phyloP scores from a whole-genome alignment of 2,888 invertebrate genomes.

The Eretmocerus hayati region DNA sequence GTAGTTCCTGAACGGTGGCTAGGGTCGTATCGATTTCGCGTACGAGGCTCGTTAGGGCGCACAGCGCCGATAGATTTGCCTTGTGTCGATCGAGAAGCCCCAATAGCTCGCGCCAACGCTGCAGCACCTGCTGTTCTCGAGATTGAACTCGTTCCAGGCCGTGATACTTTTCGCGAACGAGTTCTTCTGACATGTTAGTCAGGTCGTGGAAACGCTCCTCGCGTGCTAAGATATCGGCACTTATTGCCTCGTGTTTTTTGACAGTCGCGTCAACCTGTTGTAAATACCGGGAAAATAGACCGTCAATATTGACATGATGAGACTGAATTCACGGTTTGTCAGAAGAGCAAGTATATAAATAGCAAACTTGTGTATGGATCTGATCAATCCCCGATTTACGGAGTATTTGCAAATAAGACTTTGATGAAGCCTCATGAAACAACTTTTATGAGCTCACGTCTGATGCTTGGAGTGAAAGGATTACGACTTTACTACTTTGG shows the following conservation, averaged over 20 bases:
- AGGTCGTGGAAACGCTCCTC: conserved; percentile 92
- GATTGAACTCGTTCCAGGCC: conserved; percentile 70
- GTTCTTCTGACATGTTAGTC: conserved; percentile 86
- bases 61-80: conserved; percentile 67
- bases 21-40: conserved; percentile 87
- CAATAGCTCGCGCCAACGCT: conserved; percentile 81
- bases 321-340: too few relatives aligned
- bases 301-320: too few relatives aligned
- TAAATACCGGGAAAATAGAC: too few relatives aligned
- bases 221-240: conserved; percentile 89
- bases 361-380: too few relatives aligned
- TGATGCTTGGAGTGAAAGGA: too few relatives aligned
- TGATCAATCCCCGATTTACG: too few relatives aligned
- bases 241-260: conserved; percentile 97
- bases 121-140: conserved; percentile 70
- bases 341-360: too few relatives aligned
- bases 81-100: conserved; percentile 79
- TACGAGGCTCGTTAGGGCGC: conserved; percentile 78
- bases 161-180: conserved; percentile 87
- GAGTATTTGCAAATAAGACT: too few relatives aligned
- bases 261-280: conserved; percentile 96
- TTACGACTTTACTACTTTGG: too few relatives aligned
- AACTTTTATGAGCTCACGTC: too few relatives aligned
- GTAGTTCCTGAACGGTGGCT: conserved; percentile 75
- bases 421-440: too few relatives aligned